A percentile compares a stretch with the other conserved stretches of the same genome.
phyloP scores from a whole-genome alignment of 2,888 invertebrate species.

The Miltochrista miniata region DNA sequence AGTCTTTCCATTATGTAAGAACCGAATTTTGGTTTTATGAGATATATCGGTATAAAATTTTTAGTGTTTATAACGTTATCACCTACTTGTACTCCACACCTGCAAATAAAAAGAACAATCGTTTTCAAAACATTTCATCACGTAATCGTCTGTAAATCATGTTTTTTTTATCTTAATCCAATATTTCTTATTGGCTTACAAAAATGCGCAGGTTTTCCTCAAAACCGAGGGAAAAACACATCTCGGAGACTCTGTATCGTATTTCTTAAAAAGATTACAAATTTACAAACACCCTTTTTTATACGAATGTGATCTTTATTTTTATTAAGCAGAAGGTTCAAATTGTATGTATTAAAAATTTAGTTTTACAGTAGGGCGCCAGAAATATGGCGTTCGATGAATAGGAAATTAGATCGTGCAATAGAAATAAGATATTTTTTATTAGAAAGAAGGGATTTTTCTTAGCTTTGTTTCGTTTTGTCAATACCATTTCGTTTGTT shows the following conservation, averaged over 20 bases:
- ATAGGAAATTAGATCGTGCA: conserved; percentile 70
- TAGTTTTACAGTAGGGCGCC: conserved; percentile 42
- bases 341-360: conserved; percentile 14
- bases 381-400: conserved; percentile 63
- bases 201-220: conserved; percentile 52
- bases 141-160: conserved; percentile 66
- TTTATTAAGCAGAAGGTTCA: conserved; percentile 17
- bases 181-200: conserved; percentile 63
- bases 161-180: conserved; percentile 64
- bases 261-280: conserved; percentile 45
- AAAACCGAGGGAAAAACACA: conserved; percentile 44
- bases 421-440: conserved; percentile 63
- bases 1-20: too few relatives aligned
- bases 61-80: too few relatives aligned
- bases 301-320: conserved; percentile 33
- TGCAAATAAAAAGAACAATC: conserved; percentile 29
- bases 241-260: conserved; percentile 55
- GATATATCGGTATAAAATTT: too few relatives aligned
- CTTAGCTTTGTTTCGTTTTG: conserved; percentile 34
- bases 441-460: conserved; percentile 57
- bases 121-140: conserved; percentile 52
- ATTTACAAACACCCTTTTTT: conserved; percentile 9
- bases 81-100: neutral
- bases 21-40: too few relatives aligned
- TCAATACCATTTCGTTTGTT: conserved; percentile 39